A percentile compares a stretch with the other conserved stretches of the same genome.
Conservation (phyloP, 1,140 invertebrate genomes). For the Diachasma alloeum region DNA sequence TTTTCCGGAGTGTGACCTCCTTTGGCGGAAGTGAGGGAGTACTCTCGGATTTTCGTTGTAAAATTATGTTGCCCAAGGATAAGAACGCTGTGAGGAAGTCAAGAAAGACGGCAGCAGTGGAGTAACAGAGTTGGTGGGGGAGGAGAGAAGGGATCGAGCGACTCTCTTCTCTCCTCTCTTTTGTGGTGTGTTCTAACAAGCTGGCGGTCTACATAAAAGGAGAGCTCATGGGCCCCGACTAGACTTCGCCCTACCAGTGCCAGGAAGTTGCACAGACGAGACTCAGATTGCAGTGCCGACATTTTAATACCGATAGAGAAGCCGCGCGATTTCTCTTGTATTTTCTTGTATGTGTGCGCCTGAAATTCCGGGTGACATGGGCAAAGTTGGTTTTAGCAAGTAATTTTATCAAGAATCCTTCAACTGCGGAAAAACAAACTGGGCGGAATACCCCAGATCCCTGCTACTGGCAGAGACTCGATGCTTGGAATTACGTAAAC, state of each 20-base stretch:
- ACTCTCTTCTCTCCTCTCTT: background rate
- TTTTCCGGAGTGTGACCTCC: slow-evolving; percentile 10
- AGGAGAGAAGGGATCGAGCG: background rate
- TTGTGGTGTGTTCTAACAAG: slow-evolving; percentile 11
- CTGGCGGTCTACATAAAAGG: slow-evolving; percentile 18
- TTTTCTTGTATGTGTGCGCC: background rate
- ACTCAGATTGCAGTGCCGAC: slow-evolving; percentile 34
- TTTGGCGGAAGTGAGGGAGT: slow-evolving; percentile 7
- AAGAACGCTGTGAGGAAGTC: background rate
- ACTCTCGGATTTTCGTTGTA: background rate
- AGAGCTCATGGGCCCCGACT: background rate
- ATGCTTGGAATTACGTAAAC: background rate
- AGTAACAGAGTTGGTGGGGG: background rate
- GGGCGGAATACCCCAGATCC: background rate
- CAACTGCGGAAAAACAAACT: background rate
- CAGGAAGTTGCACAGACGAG: slow-evolving; percentile 41
- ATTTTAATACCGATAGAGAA: slow-evolving; percentile 41
- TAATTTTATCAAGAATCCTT: slow-evolving; percentile 1
- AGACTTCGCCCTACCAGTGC: slow-evolving; percentile 18
- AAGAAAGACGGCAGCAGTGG: background rate
- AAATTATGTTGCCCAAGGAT: slow-evolving; percentile 2
- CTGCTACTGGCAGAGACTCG: background rate
- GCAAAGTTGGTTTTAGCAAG: background rate
- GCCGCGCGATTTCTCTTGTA: background rate
- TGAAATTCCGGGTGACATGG: background rate